These are phyloP conservation scores for Drosophila pegasa DNA, from an alignment of 2,888 invertebrate species.

Conservation along the genomic window DNA sequence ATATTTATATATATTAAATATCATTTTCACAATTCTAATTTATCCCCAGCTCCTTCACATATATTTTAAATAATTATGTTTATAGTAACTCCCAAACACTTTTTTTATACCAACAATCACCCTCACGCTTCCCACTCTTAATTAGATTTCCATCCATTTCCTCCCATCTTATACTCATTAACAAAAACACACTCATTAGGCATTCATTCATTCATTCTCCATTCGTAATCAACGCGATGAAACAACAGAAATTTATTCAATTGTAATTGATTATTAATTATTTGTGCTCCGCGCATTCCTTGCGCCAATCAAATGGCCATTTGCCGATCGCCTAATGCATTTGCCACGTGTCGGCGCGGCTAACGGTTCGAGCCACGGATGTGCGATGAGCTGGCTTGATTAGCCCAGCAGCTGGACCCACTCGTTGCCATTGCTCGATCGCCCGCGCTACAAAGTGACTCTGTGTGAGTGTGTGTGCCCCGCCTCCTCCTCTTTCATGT, in stretches of 20 bases:
- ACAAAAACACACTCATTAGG: not conserved
- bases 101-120: not conserved
- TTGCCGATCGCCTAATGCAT: conserved; percentile 23
- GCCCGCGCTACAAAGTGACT: conserved; percentile 11
- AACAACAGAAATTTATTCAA: conserved; percentile 3
- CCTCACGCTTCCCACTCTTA: not conserved
- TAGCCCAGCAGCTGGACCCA: conserved; percentile 45
- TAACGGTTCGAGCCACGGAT: conserved; percentile 34
- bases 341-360: conserved; percentile 31
- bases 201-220: no score
- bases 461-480: not conserved
- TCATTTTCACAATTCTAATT: no score
- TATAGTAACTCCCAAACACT: no score
- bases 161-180: not conserved
- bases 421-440: conserved; percentile 37
- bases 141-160: not conserved
- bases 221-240: conserved; percentile 4
- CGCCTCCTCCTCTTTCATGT: conserved; percentile 23
- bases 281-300: not conserved
- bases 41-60: no score
- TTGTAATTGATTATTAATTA: conserved; percentile 43
- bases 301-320: conserved; percentile 1
- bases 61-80: no score
- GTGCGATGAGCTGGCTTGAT: conserved; percentile 59
- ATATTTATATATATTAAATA: no score